A percentile compares a stretch with the other conserved stretches of the same genome.
Conservation (phyloP, 2,113 vertebrate species). For the Thamnophis sirtalis region DNA sequence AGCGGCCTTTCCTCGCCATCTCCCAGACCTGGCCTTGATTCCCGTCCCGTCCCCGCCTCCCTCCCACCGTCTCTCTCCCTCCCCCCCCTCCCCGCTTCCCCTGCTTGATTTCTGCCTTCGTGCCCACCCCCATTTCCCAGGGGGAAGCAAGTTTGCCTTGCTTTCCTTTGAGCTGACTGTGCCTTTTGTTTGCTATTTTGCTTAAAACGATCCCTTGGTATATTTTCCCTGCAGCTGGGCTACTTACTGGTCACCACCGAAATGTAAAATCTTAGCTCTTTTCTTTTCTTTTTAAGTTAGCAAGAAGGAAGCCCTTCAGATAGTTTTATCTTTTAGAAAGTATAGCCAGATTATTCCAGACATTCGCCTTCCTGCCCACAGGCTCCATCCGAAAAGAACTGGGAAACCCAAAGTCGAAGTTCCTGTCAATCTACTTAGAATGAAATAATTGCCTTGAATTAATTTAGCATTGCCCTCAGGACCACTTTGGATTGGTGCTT, state of each 20-base stretch:
- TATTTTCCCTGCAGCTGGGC: not conserved
- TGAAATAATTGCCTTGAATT: not conserved
- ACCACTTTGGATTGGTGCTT: not conserved
- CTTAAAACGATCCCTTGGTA: not conserved
- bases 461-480: not conserved
- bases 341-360: not conserved
- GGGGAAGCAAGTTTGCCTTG: conserved; percentile 48
- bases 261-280: not conserved
- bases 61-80: not conserved
- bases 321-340: not conserved
- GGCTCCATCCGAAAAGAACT: not conserved
- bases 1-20: not conserved
- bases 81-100: not conserved
- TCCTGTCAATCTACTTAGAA: not conserved
- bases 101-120: not conserved
- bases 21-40: not conserved
- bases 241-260: not conserved
- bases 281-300: not conserved
- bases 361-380: not conserved
- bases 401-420: not conserved
- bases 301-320: not conserved
- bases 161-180: conserved; percentile 31
- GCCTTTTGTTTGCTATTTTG: conserved; percentile 23
- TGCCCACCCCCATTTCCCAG: conserved; percentile 14
- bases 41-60: not conserved